Evolutionary conservation across 2,113 vertebrate genomes (phyloP).

Genomic region (Chelonoidis abingdonii): DNA sequence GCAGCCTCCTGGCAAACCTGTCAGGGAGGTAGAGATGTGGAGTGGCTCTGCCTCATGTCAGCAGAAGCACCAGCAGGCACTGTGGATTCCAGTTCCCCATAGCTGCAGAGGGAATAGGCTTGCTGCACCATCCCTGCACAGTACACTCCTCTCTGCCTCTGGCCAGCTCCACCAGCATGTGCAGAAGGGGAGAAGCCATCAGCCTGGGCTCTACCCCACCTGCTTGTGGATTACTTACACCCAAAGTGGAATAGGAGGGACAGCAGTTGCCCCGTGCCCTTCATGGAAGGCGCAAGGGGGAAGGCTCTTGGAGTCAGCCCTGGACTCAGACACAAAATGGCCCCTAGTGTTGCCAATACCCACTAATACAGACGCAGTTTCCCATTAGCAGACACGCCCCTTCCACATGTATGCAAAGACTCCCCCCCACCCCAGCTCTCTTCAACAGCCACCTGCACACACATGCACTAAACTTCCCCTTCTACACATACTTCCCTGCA

Average conservation of each 20-base stretch:
- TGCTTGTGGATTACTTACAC: not conserved
- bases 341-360: not conserved
- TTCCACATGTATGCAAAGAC: not conserved
- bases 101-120: not conserved
- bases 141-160: not conserved
- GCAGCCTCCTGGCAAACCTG: not conserved
- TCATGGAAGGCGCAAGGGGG: not conserved
- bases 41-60: not conserved
- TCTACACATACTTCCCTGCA: not conserved
- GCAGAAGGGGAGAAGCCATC: not conserved
- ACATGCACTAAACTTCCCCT: not conserved
- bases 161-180: not conserved
- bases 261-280: not conserved
- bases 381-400: not conserved
- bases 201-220: not conserved
- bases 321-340: not conserved
- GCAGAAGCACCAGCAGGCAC: not conserved
- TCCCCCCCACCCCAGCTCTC: not conserved
- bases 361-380: not conserved
- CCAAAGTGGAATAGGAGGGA: not conserved
- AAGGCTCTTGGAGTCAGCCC: not conserved
- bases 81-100: not conserved
- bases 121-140: not conserved
- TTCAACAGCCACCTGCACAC: no score
- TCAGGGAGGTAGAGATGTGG: accelerated